A percentile compares a stretch with the other conserved stretches of the same genome.
Evolutionary conservation across 1,140 invertebrate genomes (phyloP).

Genomic region (Bombus sylvicola): DNA sequence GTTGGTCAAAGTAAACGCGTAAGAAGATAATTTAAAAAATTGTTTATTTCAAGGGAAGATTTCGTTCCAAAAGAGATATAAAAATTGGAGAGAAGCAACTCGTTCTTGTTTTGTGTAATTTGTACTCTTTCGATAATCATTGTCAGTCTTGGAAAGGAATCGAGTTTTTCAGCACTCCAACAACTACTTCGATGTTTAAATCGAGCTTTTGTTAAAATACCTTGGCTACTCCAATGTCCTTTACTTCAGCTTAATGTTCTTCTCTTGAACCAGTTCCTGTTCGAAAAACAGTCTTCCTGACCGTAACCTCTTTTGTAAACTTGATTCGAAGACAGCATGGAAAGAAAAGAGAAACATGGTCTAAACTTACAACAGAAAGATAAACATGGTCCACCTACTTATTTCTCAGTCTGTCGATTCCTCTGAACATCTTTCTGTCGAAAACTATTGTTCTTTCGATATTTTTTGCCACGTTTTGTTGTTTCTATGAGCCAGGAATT

Average conservation of each 20-base stretch:
- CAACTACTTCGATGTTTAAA: not conserved
- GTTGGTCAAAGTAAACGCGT: not conserved
- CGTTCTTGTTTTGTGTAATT: not conserved
- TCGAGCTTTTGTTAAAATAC: slow-evolving; percentile 2
- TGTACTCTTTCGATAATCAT: not conserved
- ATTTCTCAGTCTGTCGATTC: not conserved
- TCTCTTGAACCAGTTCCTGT: slow-evolving; percentile 1
- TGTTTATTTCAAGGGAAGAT: not conserved
- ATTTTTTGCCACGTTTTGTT: not conserved
- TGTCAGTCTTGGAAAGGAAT: not conserved
- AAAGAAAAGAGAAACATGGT: not conserved
- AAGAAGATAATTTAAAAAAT: not conserved
- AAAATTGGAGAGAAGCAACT: not conserved
- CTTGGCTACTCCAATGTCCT: not conserved
- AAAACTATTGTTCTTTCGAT: not conserved
- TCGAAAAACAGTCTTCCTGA: not conserved
- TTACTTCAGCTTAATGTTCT: slow-evolving; percentile 2
- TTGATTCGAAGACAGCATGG: not conserved
- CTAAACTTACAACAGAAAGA: not conserved
- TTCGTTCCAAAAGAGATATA: not conserved
- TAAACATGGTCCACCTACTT: not conserved
- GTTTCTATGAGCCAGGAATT: not conserved
- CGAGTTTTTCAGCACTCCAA: not conserved
- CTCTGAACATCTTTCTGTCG: not conserved
- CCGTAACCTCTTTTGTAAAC: not conserved